phyloP scores from a whole-genome alignment of 2,113 vertebrate species.

The Mungos mungo region DNA sequence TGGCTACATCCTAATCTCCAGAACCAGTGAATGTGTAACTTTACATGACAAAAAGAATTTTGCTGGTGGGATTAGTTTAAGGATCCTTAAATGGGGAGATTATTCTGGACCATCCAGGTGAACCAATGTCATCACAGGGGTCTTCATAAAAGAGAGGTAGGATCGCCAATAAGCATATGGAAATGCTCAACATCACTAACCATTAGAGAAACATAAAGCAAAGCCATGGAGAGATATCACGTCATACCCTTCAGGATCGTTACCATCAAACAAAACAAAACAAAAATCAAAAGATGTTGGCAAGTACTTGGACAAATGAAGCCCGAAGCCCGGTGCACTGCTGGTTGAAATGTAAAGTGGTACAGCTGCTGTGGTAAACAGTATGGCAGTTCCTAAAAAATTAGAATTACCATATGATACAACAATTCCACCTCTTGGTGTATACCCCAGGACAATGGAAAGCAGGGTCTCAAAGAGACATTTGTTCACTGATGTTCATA shows the following conservation, averaged over 20 bases:
- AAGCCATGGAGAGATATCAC: not conserved
- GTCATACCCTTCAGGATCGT: not conserved
- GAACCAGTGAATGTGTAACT: not conserved
- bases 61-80: not conserved
- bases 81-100: not conserved
- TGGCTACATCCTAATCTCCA: not conserved
- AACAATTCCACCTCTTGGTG: not conserved
- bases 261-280: not conserved
- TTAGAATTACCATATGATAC: not conserved
- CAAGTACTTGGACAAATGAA: not conserved
- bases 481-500: not conserved
- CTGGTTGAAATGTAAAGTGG: not conserved
- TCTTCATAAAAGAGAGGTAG: not conserved
- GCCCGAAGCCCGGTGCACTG: not conserved
- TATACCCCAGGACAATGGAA: not conserved
- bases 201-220: not conserved
- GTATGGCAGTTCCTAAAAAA: not conserved
- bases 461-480: not conserved
- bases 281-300: not conserved
- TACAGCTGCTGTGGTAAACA: not conserved
- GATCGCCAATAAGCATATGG: not conserved
- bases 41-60: not conserved
- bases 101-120: not conserved
- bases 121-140: not conserved
- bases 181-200: not conserved